Evolutionary conservation across 2,888 invertebrate genomes (phyloP), one percentile per base, ranked within the genome.

Genomic region (Tortricodes alternella): DNA sequence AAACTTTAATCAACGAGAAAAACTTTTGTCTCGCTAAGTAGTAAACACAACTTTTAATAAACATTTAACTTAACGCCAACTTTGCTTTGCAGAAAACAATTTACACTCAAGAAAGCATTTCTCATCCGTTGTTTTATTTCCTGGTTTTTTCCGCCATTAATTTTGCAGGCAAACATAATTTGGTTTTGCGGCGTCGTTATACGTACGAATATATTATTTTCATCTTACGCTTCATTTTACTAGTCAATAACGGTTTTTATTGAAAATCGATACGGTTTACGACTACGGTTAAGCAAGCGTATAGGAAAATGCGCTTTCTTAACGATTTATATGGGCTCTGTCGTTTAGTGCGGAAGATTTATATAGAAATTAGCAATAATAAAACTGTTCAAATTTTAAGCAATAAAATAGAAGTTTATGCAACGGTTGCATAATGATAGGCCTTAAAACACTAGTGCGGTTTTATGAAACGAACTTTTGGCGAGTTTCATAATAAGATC

Each of bases 181-280:
- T n/a, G 11, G 18, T 35, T 35, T 23, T 19, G 24, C 24, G 27
- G 35, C 29, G 34, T 41, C 41, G 21, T 55, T 43, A 55, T 43
- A 55, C 43, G 41, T 15, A 24, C 18, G 48, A 48, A 55, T 55
- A 49, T 37, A 41, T 48, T 41, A 53, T 48, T 46, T 48, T 24
- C 34, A 35, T 49, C 29, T 18, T 4, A 35, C 21, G 39, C 27
- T 55, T 49, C 35, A 35, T 55, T 55, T 55, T 48, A 35, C 35
- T 29, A 29, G 41, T 35, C 55, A 41, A 55, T 55, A 43, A 55
- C 46, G 11, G 46, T 37, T 55, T n/a, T 55, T 55, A 55, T 35
- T 35, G 8, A 6, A 48, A 55, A 48, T 49, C 55, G 55, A 49
- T 55, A 55, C 7, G 32, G 13, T 55, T 55, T 49, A 55, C 48